Conservation (phyloP, 2,113 vertebrate genomes). For the Donacobius atricapilla region DNA sequence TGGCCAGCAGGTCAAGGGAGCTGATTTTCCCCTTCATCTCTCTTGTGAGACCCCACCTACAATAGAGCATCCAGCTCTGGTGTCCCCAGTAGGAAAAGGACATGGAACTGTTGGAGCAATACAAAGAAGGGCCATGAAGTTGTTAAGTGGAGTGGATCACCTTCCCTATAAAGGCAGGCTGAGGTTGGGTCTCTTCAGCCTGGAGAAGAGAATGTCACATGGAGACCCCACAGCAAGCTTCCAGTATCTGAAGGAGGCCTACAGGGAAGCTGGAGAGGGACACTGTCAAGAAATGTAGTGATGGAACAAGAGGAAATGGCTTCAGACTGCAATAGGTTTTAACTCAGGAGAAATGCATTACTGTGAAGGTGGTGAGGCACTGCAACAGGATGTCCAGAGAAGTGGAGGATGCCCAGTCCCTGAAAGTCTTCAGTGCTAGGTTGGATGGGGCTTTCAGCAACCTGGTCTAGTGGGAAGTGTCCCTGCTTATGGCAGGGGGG, state of each 20-base stretch:
- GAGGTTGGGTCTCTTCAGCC: not conserved
- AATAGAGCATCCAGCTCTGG: not conserved
- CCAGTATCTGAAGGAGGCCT: not conserved
- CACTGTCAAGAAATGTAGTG: not conserved
- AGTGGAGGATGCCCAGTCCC: not conserved
- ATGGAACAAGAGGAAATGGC: not conserved
- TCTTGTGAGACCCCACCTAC: not conserved
- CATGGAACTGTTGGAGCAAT: not conserved
- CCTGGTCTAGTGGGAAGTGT: not conserved
- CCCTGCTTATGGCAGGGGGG: not conserved
- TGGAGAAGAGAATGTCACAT: fast-evolving
- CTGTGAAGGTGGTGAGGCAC: not conserved
- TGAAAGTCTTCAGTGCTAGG: not conserved
- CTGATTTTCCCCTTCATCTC: not conserved
- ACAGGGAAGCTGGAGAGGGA: not conserved
- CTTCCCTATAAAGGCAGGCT: not conserved
- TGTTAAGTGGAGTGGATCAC: too few relatives aligned
- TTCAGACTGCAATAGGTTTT: not conserved
- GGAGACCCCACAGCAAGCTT: not conserved
- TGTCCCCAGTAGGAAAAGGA: too few relatives aligned
- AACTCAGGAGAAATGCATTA: not conserved
- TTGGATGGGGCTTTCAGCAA: not conserved
- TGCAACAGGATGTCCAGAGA: not conserved
- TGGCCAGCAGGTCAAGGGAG: too few relatives aligned
- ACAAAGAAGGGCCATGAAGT: not conserved